Percentiles rank a stretch among this genome's conserved stretches.
phyloP scores from a whole-genome alignment of 1,140 invertebrate species.

The Acromyrmex echinatior region DNA sequence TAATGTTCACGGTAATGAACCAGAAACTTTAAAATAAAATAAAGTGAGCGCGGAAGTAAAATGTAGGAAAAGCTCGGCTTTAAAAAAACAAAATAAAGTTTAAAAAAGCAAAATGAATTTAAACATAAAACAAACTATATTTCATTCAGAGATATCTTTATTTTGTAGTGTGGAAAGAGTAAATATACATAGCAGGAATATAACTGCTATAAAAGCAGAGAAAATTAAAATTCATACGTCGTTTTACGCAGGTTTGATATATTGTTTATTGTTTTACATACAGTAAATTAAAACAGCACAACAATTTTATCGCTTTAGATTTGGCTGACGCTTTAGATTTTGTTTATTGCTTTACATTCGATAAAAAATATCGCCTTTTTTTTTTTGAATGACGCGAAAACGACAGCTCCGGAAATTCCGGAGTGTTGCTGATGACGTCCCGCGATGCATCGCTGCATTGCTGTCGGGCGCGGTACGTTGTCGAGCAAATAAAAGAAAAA shows the following conservation, averaged over 20 bases:
- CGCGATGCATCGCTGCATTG: conserved; percentile 27
- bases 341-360: conserved; percentile 11
- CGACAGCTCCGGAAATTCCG: conserved; percentile 32
- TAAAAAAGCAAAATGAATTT: background rate
- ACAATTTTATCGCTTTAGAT: background rate
- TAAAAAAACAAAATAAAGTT: background rate
- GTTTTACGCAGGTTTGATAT: background rate
- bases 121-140: background rate
- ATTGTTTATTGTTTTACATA: background rate
- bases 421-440: conserved; percentile 14
- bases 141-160: background rate
- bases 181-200: background rate
- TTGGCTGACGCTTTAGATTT: background rate
- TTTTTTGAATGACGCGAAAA: conserved; percentile 23
- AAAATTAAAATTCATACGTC: background rate
- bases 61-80: background rate
- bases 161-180: background rate
- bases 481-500: conserved; percentile 19
- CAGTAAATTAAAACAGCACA: background rate
- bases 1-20: background rate
- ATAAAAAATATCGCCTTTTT: background rate
- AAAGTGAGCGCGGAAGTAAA: background rate
- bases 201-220: background rate
- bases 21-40: background rate
- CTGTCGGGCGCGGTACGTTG: background rate